phyloP scores from a whole-genome alignment of 2,888 invertebrate genomes.

The Pheosia tremula region DNA sequence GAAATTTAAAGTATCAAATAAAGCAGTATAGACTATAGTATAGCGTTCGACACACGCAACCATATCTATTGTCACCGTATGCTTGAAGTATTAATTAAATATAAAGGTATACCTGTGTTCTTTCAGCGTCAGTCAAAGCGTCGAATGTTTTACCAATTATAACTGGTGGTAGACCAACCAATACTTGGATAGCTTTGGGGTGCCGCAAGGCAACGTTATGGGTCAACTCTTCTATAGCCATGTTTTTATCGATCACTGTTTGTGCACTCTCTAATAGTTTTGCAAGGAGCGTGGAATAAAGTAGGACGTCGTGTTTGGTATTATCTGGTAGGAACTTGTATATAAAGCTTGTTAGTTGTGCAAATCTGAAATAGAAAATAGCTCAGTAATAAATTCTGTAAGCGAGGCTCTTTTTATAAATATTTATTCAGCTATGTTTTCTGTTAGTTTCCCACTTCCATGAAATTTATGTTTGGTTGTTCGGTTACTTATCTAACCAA shows the following conservation, averaged over 20 bases:
- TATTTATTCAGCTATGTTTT: neutral
- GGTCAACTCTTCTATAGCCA: conserved; percentile 70
- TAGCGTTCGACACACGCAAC: too few species aligned
- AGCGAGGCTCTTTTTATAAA: neutral
- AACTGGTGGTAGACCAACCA: conserved; percentile 55
- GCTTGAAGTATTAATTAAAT: neutral
- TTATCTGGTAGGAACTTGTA: conserved; percentile 61
- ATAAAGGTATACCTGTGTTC: conserved; percentile 62
- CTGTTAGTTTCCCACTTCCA: too few species aligned
- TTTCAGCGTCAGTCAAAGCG: conserved; percentile 71
- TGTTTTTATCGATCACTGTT: conserved; percentile 64
- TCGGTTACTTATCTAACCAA: too few species aligned
- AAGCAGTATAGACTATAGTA: too few species aligned
- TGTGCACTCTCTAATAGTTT: conserved; percentile 70
- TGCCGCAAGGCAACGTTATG: conserved; percentile 70
- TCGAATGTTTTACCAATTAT: conserved; percentile 68
- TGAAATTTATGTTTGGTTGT: too few species aligned
- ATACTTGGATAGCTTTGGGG: conserved; percentile 59
- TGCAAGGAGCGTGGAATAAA: conserved; percentile 70
- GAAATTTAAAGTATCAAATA: too few species aligned
- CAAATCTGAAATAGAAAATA: conserved; percentile 61
- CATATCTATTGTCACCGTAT: neutral
- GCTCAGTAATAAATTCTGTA: too few species aligned
- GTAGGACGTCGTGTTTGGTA: conserved; percentile 62
- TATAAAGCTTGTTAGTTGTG: conserved; percentile 60